Conservation (phyloP, 2,113 vertebrate species). For the Zonotrichia leucophrys region DNA sequence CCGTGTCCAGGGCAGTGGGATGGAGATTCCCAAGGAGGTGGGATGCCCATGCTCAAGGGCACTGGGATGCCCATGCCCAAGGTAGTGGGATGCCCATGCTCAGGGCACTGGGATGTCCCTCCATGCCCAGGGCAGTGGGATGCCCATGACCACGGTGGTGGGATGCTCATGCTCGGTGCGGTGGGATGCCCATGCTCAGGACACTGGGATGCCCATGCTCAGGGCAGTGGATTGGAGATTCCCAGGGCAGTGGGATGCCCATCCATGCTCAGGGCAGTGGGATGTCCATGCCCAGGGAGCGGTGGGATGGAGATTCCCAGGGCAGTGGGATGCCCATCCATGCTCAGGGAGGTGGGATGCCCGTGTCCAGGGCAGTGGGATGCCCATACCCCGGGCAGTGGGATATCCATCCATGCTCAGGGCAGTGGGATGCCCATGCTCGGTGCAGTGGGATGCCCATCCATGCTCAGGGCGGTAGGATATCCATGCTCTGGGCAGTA, state of each 20-base stretch:
- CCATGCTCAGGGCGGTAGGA: too few relatives aligned
- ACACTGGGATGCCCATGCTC: fast-evolving
- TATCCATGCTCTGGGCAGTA: fast-evolving
- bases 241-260: too few relatives aligned
- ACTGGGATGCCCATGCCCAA: fast-evolving
- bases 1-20: background rate
- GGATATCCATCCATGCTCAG: too few relatives aligned
- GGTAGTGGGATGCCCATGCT: fast-evolving
- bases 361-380: background rate
- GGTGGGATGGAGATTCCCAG: too few relatives aligned
- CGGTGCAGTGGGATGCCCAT: fast-evolving
- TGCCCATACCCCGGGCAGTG: too few relatives aligned
- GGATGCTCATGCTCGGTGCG: fast-evolving
- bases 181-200: fast-evolving
- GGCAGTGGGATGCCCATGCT: fast-evolving
- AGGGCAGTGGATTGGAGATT: too few relatives aligned
- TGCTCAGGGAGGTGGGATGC: fast-evolving
- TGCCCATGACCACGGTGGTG: fast-evolving
- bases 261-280: fast-evolving
- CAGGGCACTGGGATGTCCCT: too few relatives aligned
- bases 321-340: too few relatives aligned
- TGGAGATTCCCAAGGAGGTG: too few relatives aligned
- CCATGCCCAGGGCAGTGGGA: fast-evolving
- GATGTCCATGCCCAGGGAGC: too few relatives aligned
- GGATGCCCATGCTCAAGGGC: background rate